These are phyloP conservation scores for Chloebia gouldiae DNA, from an alignment of 2,113 vertebrate genomes.

Conservation along the genomic window DNA sequence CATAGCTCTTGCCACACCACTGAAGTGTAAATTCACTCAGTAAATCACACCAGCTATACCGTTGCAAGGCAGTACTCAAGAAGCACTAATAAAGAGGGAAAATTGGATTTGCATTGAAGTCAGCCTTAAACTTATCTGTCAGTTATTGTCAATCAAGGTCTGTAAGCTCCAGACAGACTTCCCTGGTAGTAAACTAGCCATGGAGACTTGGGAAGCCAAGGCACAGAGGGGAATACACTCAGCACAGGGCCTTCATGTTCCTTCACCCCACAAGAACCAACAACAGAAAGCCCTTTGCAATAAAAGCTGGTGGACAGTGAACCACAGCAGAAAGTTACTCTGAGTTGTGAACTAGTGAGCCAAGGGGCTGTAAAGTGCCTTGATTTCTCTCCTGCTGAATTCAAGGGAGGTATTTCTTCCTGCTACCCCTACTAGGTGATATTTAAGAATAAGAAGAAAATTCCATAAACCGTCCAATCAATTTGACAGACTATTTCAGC, in stretches of 20 bases:
- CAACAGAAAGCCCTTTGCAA: neutral
- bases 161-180: neutral
- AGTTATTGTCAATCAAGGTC: slow-evolving; percentile 21
- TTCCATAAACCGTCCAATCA: neutral
- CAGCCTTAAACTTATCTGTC: slow-evolving; percentile 28
- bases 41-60: neutral
- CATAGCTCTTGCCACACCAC: slow-evolving; percentile 3
- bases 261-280: neutral
- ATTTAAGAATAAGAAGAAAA: slow-evolving; percentile 1
- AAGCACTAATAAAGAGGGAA: slow-evolving; percentile 43
- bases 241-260: neutral
- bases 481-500: neutral
- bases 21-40: slow-evolving; percentile 52
- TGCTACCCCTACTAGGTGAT: neutral
- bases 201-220: neutral
- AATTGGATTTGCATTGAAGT: slow-evolving; percentile 49
- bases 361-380: neutral
- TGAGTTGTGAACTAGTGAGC: neutral
- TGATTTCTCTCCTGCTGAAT: neutral
- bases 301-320: neutral
- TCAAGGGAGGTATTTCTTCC: neutral
- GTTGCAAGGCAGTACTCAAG: slow-evolving; percentile 33
- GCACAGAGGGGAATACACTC: neutral
- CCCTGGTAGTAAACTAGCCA: neutral
- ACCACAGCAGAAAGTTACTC: neutral